Evolutionary conservation across 1,140 invertebrate species (phyloP).

Genomic region (Lepidotrigona ventralis): DNA sequence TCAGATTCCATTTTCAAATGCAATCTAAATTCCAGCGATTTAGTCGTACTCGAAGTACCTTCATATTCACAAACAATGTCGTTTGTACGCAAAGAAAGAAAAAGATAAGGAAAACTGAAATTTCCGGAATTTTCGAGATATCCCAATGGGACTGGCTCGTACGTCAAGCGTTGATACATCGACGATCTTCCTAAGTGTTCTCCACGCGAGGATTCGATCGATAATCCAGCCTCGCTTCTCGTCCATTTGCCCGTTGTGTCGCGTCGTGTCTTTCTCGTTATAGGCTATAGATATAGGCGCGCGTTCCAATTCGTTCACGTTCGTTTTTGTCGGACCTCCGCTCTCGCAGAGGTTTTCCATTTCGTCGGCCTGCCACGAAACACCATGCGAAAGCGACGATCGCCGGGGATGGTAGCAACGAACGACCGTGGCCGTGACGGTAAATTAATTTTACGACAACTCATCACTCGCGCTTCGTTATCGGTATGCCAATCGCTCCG

Average conservation of each 20-base stretch:
- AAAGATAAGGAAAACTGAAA: neutral
- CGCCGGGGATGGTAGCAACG: neutral
- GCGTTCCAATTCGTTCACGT: neutral
- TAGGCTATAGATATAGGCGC: neutral
- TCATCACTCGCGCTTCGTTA: conserved; percentile 15
- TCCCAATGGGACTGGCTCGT: neutral
- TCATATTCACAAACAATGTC: no score
- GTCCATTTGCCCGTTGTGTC: neutral
- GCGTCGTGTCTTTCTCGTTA: no score
- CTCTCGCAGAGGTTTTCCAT: neutral
- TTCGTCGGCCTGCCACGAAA: neutral
- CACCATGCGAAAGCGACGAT: neutral
- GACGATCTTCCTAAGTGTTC: neutral
- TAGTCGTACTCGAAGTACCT: no score
- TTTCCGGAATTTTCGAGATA: conserved; percentile 10
- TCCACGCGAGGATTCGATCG: conserved; percentile 1
- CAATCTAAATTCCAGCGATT: no score
- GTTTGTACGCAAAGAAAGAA: neutral
- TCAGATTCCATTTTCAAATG: no score
- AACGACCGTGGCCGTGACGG: neutral
- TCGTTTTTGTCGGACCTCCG: neutral
- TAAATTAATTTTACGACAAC: conserved; percentile 46
- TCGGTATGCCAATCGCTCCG: conserved; percentile 45
- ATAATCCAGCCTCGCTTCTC: neutral
- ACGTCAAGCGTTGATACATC: conserved; percentile 1